Percentiles rank a stretch among this genome's conserved stretches.
Conservation (phyloP, 2,113 vertebrate genomes). For the Pseudolaguvia tuberculata region DNA sequence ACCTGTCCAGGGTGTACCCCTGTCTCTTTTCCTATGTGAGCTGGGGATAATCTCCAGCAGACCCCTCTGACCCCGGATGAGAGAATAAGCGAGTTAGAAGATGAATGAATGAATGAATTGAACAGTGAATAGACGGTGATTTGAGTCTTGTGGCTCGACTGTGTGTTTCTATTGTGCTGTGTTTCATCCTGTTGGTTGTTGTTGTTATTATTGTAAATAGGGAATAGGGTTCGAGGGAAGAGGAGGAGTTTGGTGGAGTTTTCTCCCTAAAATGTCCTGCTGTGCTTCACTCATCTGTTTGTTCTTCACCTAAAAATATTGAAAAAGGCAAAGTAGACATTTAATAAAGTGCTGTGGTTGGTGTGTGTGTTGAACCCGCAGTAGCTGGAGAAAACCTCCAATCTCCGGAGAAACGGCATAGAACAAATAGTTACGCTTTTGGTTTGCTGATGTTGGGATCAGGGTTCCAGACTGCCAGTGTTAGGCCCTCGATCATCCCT, state of each 20-base stretch:
- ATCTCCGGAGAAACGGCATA: too few species aligned
- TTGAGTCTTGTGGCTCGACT: background rate
- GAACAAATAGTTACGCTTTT: too few species aligned
- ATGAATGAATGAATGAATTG: too few species aligned
- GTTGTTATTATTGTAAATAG: background rate
- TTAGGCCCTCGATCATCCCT: too few species aligned
- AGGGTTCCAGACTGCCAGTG: too few species aligned
- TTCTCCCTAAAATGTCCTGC: slow-evolving; percentile 63
- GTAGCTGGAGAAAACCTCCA: background rate
- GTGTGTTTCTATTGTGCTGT: background rate
- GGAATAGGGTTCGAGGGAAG: background rate
- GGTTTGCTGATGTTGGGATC: too few species aligned
- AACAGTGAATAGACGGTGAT: background rate
- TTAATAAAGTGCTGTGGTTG: slow-evolving; percentile 19
- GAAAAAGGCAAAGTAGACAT: background rate
- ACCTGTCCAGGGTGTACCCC: too few species aligned
- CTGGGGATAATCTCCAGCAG: too few species aligned
- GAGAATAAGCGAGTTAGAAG: too few species aligned
- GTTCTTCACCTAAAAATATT: slow-evolving; percentile 50
- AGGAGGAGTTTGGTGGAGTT: slow-evolving; percentile 40
- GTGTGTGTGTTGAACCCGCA: background rate
- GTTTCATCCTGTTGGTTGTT: background rate
- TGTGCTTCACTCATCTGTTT: slow-evolving; percentile 9
- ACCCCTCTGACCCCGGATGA: too few species aligned
- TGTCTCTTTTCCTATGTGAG: too few species aligned